Base-by-base conservation (phyloP, 2,888 invertebrate species). In the Orthosia gothica region DNA sequence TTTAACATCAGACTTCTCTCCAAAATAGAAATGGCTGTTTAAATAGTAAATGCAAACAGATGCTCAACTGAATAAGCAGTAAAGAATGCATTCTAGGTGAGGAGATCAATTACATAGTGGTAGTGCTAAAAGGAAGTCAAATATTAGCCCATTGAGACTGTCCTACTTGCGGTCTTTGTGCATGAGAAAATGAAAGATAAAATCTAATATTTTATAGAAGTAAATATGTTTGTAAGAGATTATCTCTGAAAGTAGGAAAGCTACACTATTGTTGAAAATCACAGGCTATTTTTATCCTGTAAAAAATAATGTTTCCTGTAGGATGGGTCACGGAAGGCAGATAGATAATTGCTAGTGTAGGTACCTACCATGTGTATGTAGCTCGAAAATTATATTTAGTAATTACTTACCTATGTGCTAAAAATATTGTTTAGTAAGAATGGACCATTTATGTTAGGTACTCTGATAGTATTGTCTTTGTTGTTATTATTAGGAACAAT, bases 101-200 rank as follows among this genome's bases (percentile, higher is more conserved):
- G 49, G 59, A 61, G 67, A 67, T 66, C 70, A 67, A 45, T 54
- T 62, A 80, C 59, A 57, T 23, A 82, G 55, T 62, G 54, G 23
- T 40, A 71, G 52, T 58, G 49, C 26, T 77, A 54, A 68, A 61
- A 72, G 83, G 65, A 78, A 78, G 64, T 72, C 49, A 57, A 77
- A 78, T 72, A 83, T 73, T 78, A 65, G 59, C 54, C 16, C 16
- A 68, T 71, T 68, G 71, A 50, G 71, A 57, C 40, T 77, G 71
- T 65, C 59, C 83, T 52, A 71, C 67, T 77, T 77, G 45, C 26
- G 58, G 52, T 23, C 20, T 50, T 66, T 70, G 54, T 49, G n/a
- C 40, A 45, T 18, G 15, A 40, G 70, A 63, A 55, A 40, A 52
- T 15, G 0, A 16, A 47, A 47, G n/a, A 15, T 16, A 18, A 16